Base-by-base conservation (phyloP, 2,113 vertebrate genomes). In the Clarias macrocephalus region DNA sequence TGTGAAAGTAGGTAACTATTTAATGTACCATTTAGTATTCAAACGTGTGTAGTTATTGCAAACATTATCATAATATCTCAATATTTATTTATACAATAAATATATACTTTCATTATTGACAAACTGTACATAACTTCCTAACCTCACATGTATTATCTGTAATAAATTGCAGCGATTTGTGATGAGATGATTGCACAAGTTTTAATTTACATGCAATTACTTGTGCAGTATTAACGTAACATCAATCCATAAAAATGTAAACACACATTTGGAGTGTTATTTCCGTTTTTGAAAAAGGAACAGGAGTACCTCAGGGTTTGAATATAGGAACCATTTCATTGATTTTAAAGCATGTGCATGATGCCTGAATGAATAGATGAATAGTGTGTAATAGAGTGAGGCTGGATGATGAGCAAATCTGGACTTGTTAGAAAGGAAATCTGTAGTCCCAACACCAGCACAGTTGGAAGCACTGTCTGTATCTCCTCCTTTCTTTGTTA, bases 401-500 rank as follows among this genome's bases (percentile, higher is more conserved):
- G 16, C 54, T 10, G 30, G 83, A 76, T 48, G 72, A 33, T 30
- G 9, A 59, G 70, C 3, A 25, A 19, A 54, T 15, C 21, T 60
- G 30, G 12, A 76, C 33, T 48, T 54, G 76, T 54, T 63, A 30
- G 54, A 52, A 65, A 54, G 57, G 70, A 85, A 62, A 59, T 3
- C 28, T 37, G 83, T 33, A 19, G n/a, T 16, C 28, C 21, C 7
- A 54, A 77, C 73, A 66, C 25, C 23, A 28, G 68, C 33, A 76
- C 72, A 82, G 56, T 80, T 75, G 57, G 37, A 87, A 13, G 66
- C 72, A 72, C 52, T 10, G 15, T 37, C 33, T 21, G n/a, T n/a
- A 33, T 30, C 60, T 18, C n/a, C 18, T 54, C 59, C 73, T 21
- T 63, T 48, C 85, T 82, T 80, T 80, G 63, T 86, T 59, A 73